phyloP scores from a whole-genome alignment of 1,140 invertebrate genomes.

The Dryas iulia region DNA sequence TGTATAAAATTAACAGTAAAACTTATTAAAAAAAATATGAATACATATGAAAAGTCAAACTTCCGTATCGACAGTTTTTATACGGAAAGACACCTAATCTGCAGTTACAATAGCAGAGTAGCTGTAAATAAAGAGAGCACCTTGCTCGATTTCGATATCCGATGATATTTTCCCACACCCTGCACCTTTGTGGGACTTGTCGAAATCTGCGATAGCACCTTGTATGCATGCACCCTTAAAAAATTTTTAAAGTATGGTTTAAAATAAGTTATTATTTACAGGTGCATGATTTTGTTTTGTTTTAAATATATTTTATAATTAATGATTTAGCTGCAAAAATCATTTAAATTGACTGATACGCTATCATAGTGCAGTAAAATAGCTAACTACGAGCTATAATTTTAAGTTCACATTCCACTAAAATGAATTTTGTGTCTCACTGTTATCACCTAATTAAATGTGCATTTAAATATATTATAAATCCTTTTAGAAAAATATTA shows the following conservation, averaged over 20 bases:
- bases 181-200: slow-evolving; percentile 30
- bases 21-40: neutral
- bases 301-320: neutral
- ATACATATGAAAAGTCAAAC: slow-evolving; percentile 1
- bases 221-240: slow-evolving; percentile 17
- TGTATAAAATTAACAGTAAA: neutral
- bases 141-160: slow-evolving; percentile 33
- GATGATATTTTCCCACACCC: slow-evolving; percentile 24
- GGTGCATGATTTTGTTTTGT: neutral
- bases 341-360: no score
- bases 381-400: no score
- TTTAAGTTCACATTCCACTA: no score
- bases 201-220: slow-evolving; percentile 20
- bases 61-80: slow-evolving; percentile 4
- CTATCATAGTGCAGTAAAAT: no score
- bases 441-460: no score
- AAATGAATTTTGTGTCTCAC: no score
- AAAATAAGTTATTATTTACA: neutral
- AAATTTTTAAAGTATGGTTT: slow-evolving; percentile 12
- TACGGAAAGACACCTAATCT: slow-evolving; percentile 13
- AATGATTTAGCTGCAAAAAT: no score
- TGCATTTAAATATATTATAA: no score
- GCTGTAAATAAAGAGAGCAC: slow-evolving; percentile 16
- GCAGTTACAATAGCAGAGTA: slow-evolving; percentile 6
- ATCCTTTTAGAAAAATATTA: no score